phyloP scores from a whole-genome alignment of 2,797 vertebrate genomes.

The Emydoidea blandingii region DNA sequence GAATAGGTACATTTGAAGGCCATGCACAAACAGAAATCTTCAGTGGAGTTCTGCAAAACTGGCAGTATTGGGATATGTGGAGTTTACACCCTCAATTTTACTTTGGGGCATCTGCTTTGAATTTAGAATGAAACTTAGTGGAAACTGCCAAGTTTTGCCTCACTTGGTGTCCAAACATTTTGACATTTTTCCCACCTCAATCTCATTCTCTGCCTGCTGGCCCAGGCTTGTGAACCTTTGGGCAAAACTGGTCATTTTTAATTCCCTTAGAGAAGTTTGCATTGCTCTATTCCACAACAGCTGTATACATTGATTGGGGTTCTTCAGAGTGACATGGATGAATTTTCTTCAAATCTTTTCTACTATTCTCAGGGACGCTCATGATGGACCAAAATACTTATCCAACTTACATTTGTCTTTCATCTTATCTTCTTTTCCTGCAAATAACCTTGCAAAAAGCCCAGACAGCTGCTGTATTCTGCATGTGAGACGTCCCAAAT shows the following conservation, averaged over 20 bases:
- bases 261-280: constrained; percentile 49
- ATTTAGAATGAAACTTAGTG: not conserved
- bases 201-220: not conserved
- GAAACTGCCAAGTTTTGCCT: not conserved
- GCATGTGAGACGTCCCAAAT: not conserved
- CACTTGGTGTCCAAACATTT: constrained; percentile 17
- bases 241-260: not conserved
- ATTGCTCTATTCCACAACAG: not conserved
- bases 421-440: not conserved
- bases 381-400: not conserved
- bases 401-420: not conserved
- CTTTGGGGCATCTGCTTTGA: not conserved
- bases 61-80: not conserved
- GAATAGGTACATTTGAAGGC: not conserved
- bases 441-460: not conserved
- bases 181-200: constrained; percentile 57
- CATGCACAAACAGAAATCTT: not conserved
- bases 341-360: not conserved
- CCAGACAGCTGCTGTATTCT: constrained; percentile 12
- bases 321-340: not conserved
- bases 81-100: not conserved
- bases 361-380: not conserved
- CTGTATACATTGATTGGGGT: not conserved
- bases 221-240: constrained; percentile 46
- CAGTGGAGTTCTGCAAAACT: not conserved